Evolutionary conservation across 2,113 vertebrate species (phyloP).

Genomic region (Muscicapa adusta): DNA sequence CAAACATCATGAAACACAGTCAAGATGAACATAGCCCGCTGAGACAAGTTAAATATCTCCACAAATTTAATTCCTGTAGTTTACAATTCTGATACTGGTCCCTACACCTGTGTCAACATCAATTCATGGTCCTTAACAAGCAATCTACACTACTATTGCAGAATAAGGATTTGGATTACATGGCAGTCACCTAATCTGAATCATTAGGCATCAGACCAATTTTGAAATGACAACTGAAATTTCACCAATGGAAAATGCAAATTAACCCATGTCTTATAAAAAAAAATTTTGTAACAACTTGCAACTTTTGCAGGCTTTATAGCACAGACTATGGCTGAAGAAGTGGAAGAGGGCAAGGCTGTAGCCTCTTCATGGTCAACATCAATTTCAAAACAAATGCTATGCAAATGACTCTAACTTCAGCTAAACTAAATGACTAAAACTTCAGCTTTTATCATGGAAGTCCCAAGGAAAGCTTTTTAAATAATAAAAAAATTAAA

Average conservation of each 20-base stretch:
- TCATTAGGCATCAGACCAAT: neutral
- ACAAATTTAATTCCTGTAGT: neutral
- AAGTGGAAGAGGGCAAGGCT: neutral
- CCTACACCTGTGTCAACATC: neutral
- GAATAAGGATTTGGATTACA: neutral
- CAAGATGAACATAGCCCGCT: neutral
- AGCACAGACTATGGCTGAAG: neutral
- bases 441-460: neutral
- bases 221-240: neutral
- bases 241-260: neutral
- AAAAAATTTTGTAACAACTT: neutral
- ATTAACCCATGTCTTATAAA: rapidly evolving
- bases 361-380: neutral
- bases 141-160: neutral
- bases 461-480: neutral
- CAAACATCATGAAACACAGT: neutral
- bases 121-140: neutral
- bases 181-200: neutral
- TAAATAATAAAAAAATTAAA: neutral
- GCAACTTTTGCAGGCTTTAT: neutral
- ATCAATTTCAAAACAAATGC: neutral
- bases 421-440: neutral
- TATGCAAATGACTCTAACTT: neutral
- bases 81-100: neutral
- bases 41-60: neutral